Evolutionary conservation across 2,888 invertebrate species (phyloP).

Genomic region (Craniophora ligustri): DNA sequence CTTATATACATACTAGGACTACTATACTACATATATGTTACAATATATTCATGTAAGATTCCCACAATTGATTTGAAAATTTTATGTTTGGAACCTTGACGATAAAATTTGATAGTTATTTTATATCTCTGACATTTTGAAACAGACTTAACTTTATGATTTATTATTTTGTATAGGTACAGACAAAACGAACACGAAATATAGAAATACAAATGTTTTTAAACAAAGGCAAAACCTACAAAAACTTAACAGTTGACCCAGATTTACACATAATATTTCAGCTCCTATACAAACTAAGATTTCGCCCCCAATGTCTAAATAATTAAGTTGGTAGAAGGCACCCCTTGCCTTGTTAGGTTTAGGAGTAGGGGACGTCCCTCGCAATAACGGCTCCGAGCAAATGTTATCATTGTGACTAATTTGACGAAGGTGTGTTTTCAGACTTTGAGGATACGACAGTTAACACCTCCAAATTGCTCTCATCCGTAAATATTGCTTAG

Average conservation of each 20-base stretch:
- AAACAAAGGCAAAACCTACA: not conserved
- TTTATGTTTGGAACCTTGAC: not conserved
- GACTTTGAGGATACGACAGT: constrained; percentile 24
- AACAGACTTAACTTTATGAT: too few relatives aligned
- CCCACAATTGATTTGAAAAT: not conserved
- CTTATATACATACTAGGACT: not conserved
- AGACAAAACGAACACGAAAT: too few relatives aligned
- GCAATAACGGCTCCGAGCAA: constrained; percentile 66
- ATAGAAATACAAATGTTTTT: too few relatives aligned
- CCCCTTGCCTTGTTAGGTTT: constrained; percentile 4
- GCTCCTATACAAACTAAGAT: constrained; percentile 22
- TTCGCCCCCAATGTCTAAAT: constrained; percentile 39
- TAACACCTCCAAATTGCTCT: constrained; percentile 28
- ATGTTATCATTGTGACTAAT: constrained; percentile 73
- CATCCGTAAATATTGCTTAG: constrained; percentile 2
- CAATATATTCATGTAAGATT: not conserved
- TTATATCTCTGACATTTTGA: not conserved
- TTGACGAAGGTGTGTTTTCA: constrained; percentile 55
- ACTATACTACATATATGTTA: too few relatives aligned
- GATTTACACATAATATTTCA: constrained; percentile 35
- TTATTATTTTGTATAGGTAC: too few relatives aligned
- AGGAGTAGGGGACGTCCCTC: constrained; percentile 51
- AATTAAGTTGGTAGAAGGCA: constrained; percentile 33
- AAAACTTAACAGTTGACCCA: constrained; percentile 29
- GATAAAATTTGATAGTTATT: too few relatives aligned